These are phyloP conservation scores for Sigmodon hispidus DNA, from an alignment of 2,113 vertebrate species.

Conservation along the genomic window DNA sequence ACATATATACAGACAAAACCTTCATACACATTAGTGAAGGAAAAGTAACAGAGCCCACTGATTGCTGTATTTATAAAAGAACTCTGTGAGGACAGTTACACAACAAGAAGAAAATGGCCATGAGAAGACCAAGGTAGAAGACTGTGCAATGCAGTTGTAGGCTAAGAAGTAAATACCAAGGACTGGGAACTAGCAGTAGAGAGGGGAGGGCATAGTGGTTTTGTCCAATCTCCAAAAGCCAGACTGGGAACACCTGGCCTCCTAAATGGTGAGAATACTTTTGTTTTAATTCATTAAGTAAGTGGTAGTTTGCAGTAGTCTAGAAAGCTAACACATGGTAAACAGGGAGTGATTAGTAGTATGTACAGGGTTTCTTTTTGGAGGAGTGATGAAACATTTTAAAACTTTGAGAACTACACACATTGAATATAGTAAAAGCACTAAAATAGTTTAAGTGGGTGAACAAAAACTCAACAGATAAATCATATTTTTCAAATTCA, in stretches of 20 bases:
- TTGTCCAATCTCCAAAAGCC: neutral
- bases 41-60: neutral
- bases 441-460: constrained; percentile 2
- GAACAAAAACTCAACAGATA: constrained; percentile 6
- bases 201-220: neutral
- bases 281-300: constrained; percentile 14
- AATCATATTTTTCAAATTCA: constrained; percentile 20
- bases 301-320: neutral
- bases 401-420: neutral
- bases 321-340: neutral
- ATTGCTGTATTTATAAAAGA: neutral
- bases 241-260: neutral
- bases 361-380: neutral
- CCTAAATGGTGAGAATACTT: neutral
- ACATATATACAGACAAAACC: neutral
- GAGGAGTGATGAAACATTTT: neutral
- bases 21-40: neutral
- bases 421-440: constrained; percentile 21
- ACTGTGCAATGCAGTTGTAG: neutral
- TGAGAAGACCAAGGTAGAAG: neutral
- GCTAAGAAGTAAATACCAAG: neutral
- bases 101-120: neutral
- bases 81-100: neutral
- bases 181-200: neutral
- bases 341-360: neutral